phyloP scores from a whole-genome alignment of 2,888 invertebrate species.

The Pemphredon lugubris region DNA sequence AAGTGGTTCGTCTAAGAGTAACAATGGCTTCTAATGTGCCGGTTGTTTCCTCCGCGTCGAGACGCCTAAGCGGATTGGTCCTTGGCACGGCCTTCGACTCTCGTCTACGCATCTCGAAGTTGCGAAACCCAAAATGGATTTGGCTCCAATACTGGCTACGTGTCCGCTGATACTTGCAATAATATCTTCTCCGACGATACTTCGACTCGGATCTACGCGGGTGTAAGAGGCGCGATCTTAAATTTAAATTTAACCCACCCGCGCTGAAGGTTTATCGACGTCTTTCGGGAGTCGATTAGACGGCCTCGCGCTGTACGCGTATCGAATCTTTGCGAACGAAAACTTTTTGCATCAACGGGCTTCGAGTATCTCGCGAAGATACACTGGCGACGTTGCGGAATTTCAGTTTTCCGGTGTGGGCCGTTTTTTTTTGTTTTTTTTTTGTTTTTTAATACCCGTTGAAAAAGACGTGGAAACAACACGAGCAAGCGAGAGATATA shows the following conservation, averaged over 20 bases:
- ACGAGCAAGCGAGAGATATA: neutral
- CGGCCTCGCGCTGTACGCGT: neutral
- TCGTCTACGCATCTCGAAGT: constrained; percentile 21
- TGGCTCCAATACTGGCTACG: constrained; percentile 45
- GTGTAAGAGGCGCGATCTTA: constrained; percentile 3
- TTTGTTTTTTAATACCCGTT: neutral
- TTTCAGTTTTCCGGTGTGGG: too few relatives aligned
- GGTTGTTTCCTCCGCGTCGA: constrained; percentile 41
- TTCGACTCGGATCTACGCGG: constrained; percentile 8
- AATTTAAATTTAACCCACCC: constrained; percentile 48
- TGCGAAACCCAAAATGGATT: constrained; percentile 56
- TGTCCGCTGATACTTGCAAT: constrained; percentile 23
- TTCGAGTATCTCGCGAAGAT: too few relatives aligned
- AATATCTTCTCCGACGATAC: constrained; percentile 4
- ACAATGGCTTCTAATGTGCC: constrained; percentile 66
- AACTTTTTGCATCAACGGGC: neutral
- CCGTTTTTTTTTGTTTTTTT: too few relatives aligned
- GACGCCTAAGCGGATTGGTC: constrained; percentile 35
- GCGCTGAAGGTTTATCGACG: constrained; percentile 13
- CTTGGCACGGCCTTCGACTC: constrained; percentile 50
- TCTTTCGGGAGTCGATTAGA: constrained; percentile 20
- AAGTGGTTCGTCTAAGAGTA: constrained; percentile 71
- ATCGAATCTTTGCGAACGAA: neutral
- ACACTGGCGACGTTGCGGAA: neutral
- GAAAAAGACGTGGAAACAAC: neutral